A percentile compares a stretch with the other conserved stretches of the same genome.
phyloP scores from a whole-genome alignment of 2,797 vertebrate species.

The Emydoidea blandingii region DNA sequence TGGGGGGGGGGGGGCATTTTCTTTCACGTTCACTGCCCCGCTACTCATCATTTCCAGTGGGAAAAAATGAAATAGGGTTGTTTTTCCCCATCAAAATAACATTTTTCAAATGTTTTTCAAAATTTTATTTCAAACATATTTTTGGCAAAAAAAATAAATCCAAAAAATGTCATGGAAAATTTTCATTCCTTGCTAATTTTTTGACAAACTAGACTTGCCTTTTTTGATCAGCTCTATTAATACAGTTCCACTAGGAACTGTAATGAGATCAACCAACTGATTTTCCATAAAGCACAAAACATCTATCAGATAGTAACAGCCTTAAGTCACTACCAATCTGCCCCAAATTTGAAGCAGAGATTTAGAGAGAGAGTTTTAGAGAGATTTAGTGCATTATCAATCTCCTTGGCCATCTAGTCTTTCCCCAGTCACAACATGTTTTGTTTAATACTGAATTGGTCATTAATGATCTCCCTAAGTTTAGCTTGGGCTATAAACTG shows the following conservation, averaged over 20 bases:
- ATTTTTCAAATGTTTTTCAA: neutral
- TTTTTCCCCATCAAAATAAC: neutral
- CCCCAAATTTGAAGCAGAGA: neutral
- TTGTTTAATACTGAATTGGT: neutral
- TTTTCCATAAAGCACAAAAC: neutral
- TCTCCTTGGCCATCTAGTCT: rapidly evolving
- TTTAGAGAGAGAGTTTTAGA: rapidly evolving
- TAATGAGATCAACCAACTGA: neutral
- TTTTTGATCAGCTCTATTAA: rapidly evolving
- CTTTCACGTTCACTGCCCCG: too few relatives aligned
- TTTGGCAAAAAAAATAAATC: too few relatives aligned
- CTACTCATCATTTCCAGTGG: neutral
- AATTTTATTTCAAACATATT: too few relatives aligned
- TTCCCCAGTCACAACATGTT: rapidly evolving
- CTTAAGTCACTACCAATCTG: neutral
- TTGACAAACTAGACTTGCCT: neutral
- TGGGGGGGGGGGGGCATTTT: too few relatives aligned
- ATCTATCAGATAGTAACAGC: neutral
- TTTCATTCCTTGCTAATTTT: neutral
- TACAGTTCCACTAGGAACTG: neutral
- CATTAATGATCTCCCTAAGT: neutral
- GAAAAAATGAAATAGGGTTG: neutral
- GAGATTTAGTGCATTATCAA: rapidly evolving
- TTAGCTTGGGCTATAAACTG: slow-evolving; percentile 20
- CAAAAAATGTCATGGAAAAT: neutral